Percentiles rank a stretch among this genome's conserved stretches.
These are phyloP conservation scores for Argyrosomus japonicus DNA, from an alignment of 2,113 vertebrate species.

Conservation along the genomic window DNA sequence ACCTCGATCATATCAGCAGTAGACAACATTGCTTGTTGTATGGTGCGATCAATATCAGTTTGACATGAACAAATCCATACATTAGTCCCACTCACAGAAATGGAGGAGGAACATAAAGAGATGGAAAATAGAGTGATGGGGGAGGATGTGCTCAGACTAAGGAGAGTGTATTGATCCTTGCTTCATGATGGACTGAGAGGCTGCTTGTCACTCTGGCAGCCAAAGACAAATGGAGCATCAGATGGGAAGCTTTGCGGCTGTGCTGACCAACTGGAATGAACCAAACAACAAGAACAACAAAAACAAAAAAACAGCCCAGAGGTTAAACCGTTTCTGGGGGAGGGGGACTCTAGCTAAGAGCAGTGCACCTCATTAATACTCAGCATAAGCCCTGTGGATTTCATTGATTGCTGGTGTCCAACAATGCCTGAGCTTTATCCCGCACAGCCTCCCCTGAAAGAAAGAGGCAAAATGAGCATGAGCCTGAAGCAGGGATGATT, in stretches of 20 bases:
- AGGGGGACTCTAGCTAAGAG: constrained; percentile 51
- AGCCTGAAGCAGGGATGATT: constrained; percentile 39
- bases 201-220: constrained; percentile 44
- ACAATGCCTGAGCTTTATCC: constrained; percentile 61
- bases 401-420: constrained; percentile 73
- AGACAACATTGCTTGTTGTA: background rate
- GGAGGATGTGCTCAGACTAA: constrained; percentile 66
- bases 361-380: constrained; percentile 76
- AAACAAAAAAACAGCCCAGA: constrained; percentile 50
- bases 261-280: constrained; percentile 47
- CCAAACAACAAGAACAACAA: constrained; percentile 38
- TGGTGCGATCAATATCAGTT: background rate
- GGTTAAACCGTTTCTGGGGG: constrained; percentile 54
- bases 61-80: constrained; percentile 30
- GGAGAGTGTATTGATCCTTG: constrained; percentile 62
- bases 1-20: background rate
- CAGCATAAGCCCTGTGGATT: constrained; percentile 74
- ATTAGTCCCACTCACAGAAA: background rate
- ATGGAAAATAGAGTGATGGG: constrained; percentile 21
- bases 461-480: constrained; percentile 57
- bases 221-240: constrained; percentile 63
- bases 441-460: constrained; percentile 21
- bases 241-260: constrained; percentile 43
- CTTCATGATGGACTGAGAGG: constrained; percentile 63
- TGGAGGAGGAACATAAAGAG: background rate